Evolutionary conservation across 1,140 invertebrate genomes (phyloP).

Genomic region (Lepidurus couesii): DNA sequence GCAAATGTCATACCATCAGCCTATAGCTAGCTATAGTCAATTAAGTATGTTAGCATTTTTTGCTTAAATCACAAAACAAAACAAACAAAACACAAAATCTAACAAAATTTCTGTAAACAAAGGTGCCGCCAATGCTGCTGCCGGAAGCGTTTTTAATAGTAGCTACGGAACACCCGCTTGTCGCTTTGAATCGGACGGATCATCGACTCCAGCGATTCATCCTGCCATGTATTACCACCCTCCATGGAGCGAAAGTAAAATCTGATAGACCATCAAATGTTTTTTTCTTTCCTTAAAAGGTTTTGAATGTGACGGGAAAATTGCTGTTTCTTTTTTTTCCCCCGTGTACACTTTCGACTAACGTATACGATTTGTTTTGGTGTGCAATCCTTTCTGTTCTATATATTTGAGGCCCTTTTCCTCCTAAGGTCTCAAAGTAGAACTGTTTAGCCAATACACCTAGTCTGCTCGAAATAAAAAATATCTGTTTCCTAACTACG

Average conservation of each 20-base stretch:
- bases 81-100: background rate
- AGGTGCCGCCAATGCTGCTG: background rate
- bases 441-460: conserved; percentile 9
- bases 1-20: background rate
- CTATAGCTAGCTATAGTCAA: background rate
- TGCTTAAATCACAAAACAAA: background rate
- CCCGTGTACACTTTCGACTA: background rate
- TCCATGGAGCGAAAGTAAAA: background rate
- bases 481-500: background rate
- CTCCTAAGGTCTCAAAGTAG: background rate
- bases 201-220: background rate
- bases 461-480: background rate
- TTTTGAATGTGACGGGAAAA: background rate
- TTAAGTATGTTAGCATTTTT: background rate
- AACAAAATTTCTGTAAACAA: background rate
- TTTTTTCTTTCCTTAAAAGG: background rate
- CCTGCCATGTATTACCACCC: conserved; percentile 3
- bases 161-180: conserved; percentile 16
- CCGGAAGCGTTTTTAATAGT: background rate
- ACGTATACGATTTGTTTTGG: background rate
- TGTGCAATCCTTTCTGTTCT: background rate
- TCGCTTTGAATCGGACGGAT: background rate
- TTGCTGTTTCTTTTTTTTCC: background rate
- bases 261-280: background rate
- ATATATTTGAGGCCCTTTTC: background rate